These are phyloP conservation scores for Erythrocercus mccallii DNA, from an alignment of 2,113 vertebrate genomes.

Conservation along the genomic window DNA sequence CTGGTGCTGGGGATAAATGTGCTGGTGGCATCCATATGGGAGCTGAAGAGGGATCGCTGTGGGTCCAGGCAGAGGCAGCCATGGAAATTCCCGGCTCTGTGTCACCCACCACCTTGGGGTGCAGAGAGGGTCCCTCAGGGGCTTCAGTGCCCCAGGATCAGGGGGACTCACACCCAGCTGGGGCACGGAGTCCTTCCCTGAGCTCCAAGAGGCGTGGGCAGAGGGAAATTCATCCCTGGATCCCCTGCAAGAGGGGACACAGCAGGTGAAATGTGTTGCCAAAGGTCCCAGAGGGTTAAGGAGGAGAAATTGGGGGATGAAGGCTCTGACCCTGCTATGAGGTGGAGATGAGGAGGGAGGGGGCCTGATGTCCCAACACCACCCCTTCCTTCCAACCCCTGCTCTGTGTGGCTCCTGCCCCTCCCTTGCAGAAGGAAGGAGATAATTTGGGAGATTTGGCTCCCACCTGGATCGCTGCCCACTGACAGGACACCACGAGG, in stretches of 20 bases:
- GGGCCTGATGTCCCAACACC: too few species aligned
- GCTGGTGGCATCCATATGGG: accelerated
- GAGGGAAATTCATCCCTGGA: not conserved
- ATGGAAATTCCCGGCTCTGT: accelerated
- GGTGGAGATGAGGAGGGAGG: not conserved
- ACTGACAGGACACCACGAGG: accelerated
- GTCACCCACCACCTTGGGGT: not conserved
- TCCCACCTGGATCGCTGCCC: not conserved
- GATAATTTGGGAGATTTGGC: accelerated
- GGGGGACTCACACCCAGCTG: not conserved
- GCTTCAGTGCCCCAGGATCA: accelerated
- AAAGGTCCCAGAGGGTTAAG: not conserved
- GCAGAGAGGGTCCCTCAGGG: not conserved
- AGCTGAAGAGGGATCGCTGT: not conserved
- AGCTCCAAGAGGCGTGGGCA: not conserved
- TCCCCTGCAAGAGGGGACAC: accelerated
- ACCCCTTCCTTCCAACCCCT: not conserved
- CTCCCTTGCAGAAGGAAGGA: not conserved
- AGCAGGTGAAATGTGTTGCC: accelerated
- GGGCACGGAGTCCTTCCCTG: accelerated
- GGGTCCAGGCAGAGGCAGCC: not conserved
- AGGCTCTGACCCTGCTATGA: accelerated
- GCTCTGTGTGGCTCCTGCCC: accelerated
- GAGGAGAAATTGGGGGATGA: not conserved
- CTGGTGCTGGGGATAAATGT: accelerated